Evolutionary conservation across 1,140 invertebrate species (phyloP), one percentile per base, ranked within the genome.

Genomic region (Conopomorpha cramerella): DNA sequence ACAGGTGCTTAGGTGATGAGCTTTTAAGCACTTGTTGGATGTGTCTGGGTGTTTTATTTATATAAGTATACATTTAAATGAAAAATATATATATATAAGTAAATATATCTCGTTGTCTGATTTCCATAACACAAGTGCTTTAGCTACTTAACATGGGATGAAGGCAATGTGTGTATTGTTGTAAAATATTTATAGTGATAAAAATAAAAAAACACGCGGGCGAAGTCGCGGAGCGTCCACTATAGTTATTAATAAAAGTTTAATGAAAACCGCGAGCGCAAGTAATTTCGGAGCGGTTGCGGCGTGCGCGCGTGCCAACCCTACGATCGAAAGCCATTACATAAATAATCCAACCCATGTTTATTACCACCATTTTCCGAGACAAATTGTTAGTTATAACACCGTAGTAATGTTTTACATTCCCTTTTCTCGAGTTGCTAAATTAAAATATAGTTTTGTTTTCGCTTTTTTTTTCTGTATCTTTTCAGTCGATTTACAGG

Each of bases 321-420:
- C 70, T 72, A 51, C 42, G 43, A 38, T 51, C 59, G 65, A n/a
- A n/a, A n/a, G 62, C 70, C 70, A 74, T 74, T 72, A 68, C 70
- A 74, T 74, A 74, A 74, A 74, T 74, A 72, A 72, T 70, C 59
- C 26, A 48, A 52, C 54, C 65, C 60, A 72, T 74, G 67, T 74
- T 74, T 74, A 74, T 74, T 74, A 59, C 70, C 58, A 55, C 70
- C 65, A 74, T 74, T 74, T 70, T 70, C 67, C n/a, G 71, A 74
- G 70, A 74, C 70, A 74, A 74, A 74, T 74, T 67, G 70, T 63
- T 72, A 72, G 70, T 74, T 74, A 74, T 74, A 72, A 74, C 67
- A 52, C 51, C 54, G 53, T 57, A 59, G n/a, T 59, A 70, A 55
- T 53, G 60, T 65, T 74, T 71, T 71, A 74, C 70, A 71, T 70